phyloP scores from a whole-genome alignment of 2,888 invertebrate genomes.

The Acheta domesticus region DNA sequence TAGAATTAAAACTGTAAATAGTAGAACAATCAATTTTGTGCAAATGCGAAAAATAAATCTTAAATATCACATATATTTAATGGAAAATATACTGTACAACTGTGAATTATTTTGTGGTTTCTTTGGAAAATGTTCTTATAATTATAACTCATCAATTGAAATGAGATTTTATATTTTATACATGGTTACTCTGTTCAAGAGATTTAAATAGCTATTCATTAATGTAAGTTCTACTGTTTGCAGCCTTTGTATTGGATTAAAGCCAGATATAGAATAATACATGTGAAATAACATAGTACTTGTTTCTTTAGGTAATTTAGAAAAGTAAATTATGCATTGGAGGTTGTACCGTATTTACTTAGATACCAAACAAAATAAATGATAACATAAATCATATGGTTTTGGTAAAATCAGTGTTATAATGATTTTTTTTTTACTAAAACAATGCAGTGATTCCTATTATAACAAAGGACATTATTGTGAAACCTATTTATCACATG shows the following conservation, averaged over 20 bases:
- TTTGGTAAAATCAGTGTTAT: too few relatives aligned
- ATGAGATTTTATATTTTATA: background rate
- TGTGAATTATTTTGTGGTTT: background rate
- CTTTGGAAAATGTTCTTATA: background rate
- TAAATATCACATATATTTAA: background rate
- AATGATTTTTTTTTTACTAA: too few relatives aligned
- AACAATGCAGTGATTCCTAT: too few relatives aligned
- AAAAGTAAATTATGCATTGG: background rate
- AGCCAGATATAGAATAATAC: background rate
- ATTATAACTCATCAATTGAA: background rate
- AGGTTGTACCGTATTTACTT: constrained; percentile 5
- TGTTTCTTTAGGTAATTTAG: background rate
- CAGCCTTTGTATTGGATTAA: background rate
- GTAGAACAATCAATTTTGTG: background rate
- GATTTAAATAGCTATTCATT: background rate
- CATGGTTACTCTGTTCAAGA: background rate
- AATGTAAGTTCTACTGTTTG: background rate
- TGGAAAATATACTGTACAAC: background rate
- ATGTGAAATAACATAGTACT: background rate
- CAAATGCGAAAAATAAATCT: background rate
- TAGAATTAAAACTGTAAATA: constrained; percentile 4
- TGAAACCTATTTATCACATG: too few relatives aligned
- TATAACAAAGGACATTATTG: too few relatives aligned
- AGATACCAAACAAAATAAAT: background rate
- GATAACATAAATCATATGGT: background rate